These are phyloP conservation scores for Bufo gargarizans DNA, from an alignment of 2,113 vertebrate species.

Conservation along the genomic window DNA sequence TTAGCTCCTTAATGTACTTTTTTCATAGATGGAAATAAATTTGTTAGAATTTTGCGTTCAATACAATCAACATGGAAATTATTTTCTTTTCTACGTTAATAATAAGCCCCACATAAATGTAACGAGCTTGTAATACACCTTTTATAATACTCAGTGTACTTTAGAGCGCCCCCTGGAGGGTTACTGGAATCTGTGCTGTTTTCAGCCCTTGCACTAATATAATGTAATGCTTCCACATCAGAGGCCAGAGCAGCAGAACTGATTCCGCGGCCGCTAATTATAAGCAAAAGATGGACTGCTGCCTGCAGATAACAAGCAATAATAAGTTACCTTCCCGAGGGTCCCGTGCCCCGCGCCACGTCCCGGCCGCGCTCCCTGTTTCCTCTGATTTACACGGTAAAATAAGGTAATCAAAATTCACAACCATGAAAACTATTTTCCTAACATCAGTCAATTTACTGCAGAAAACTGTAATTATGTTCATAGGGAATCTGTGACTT, in stretches of 20 bases:
- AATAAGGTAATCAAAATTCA: constrained; percentile 48
- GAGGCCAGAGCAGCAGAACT: no score
- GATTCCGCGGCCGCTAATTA: background rate
- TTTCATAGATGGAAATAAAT: no score
- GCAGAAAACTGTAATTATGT: constrained; percentile 34
- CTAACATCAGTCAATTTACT: constrained; percentile 24
- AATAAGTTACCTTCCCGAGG: background rate
- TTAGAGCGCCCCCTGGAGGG: background rate
- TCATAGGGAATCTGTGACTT: background rate
- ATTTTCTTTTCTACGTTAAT: no score
- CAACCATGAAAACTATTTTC: constrained; percentile 37
- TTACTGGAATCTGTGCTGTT: background rate
- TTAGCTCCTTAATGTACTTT: no score
- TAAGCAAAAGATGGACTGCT: background rate
- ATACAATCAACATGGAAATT: no score
- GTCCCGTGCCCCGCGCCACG: background rate
- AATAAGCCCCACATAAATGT: no score
- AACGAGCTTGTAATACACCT: no score
- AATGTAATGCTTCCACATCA: background rate
- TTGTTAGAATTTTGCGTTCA: no score
- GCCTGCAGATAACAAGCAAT: constrained; percentile 32
- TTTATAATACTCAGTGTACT: background rate
- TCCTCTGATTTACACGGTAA: background rate
- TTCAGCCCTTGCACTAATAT: background rate
- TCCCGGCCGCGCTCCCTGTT: background rate